Evolutionary conservation across 2,888 invertebrate species (phyloP).

Genomic region (Synanthedon andrenaeformis): DNA sequence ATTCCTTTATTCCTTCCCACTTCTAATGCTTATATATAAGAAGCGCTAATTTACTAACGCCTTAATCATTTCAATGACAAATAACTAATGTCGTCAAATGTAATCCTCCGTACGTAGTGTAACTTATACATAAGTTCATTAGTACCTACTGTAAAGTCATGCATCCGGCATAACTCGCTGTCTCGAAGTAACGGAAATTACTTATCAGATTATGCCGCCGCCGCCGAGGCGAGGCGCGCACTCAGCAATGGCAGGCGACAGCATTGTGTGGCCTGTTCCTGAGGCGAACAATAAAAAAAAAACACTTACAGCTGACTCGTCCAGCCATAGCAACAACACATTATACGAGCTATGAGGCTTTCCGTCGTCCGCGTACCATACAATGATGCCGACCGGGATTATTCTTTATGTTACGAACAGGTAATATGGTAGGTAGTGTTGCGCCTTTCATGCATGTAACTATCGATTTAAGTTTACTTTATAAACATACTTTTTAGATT

Average conservation of each 20-base stretch:
- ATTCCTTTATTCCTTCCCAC: too few species aligned
- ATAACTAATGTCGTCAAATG: too few species aligned
- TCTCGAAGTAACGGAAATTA: slow-evolving; percentile 54
- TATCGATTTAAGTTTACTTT: background rate
- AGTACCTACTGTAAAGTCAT: slow-evolving; percentile 7
- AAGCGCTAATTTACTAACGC: too few species aligned
- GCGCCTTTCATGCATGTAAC: slow-evolving; percentile 8
- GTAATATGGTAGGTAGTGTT: slow-evolving; percentile 50
- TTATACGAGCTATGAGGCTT: slow-evolving; percentile 42
- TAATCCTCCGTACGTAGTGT: too few species aligned
- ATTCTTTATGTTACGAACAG: slow-evolving; percentile 57
- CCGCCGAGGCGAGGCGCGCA: slow-evolving; percentile 16
- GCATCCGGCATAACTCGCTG: slow-evolving; percentile 24
- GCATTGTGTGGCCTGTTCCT: slow-evolving; percentile 7
- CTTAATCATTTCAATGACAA: too few species aligned
- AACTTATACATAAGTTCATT: too few species aligned
- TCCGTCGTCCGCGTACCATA: slow-evolving; percentile 41
- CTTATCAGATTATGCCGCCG: slow-evolving; percentile 50
- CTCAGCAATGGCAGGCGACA: slow-evolving; percentile 18
- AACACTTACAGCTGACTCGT: slow-evolving; percentile 29
- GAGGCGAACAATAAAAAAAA: slow-evolving; percentile 21
- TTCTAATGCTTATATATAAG: too few species aligned
- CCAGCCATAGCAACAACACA: slow-evolving; percentile 29
- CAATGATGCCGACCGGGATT: slow-evolving; percentile 55
- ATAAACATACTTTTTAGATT: too few species aligned